These are phyloP conservation scores for Eumaeus atala DNA, from an alignment of 1,140 invertebrate species.

Conservation along the genomic window DNA sequence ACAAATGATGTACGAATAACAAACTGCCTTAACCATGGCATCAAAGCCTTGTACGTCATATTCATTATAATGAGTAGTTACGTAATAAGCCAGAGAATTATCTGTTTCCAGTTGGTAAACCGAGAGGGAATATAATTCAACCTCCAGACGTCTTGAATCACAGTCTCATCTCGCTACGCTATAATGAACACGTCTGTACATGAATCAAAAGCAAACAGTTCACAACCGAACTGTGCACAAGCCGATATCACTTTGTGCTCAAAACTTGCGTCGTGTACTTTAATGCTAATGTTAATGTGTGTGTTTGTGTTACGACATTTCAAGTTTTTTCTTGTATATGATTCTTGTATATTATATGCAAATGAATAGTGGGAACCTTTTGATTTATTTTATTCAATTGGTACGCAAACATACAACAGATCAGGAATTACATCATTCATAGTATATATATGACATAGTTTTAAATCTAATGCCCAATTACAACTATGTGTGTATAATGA, in stretches of 20 bases:
- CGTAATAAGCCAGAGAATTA: conserved; percentile 13
- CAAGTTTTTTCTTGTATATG: too few relatives aligned
- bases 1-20: neutral
- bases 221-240: conserved; percentile 1
- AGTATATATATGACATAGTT: too few relatives aligned
- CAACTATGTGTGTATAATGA: too few relatives aligned
- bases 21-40: neutral
- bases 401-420: too few relatives aligned
- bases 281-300: too few relatives aligned
- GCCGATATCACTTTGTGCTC: conserved; percentile 1
- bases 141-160: conserved; percentile 17
- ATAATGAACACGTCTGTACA: conserved; percentile 26
- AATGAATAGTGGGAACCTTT: too few relatives aligned
- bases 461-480: too few relatives aligned
- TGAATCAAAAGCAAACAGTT: conserved; percentile 27
- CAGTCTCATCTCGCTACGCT: conserved; percentile 8
- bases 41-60: neutral
- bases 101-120: conserved; percentile 20
- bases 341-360: too few relatives aligned
- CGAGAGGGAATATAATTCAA: conserved; percentile 20
- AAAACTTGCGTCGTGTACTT: neutral
- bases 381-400: too few relatives aligned
- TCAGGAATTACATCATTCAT: too few relatives aligned
- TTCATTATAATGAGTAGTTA: conserved; percentile 6
- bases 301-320: too few relatives aligned